These are phyloP conservation scores for Sebastolobus altivelis DNA, from an alignment of 2,797 vertebrate genomes.

Conservation along the genomic window DNA sequence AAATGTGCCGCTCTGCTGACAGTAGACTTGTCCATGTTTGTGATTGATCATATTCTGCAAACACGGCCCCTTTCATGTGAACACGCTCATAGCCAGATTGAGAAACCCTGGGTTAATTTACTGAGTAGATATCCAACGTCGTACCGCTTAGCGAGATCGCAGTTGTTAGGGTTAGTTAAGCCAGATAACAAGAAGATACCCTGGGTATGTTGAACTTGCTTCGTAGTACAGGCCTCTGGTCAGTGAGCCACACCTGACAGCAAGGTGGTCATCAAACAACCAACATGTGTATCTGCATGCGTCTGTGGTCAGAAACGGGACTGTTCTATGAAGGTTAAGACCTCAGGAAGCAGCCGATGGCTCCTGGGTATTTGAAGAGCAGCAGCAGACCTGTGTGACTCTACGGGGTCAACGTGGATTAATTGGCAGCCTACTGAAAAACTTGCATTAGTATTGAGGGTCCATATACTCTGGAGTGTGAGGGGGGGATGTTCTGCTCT, in stretches of 20 bases:
- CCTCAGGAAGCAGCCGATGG: slow-evolving; percentile 10
- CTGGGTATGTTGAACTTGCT: too few relatives aligned
- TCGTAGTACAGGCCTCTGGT: background rate
- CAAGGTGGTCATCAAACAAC: background rate
- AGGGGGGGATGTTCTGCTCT: slow-evolving; percentile 20
- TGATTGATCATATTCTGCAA: too few relatives aligned
- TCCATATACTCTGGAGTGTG: slow-evolving; percentile 3
- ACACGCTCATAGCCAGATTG: too few relatives aligned
- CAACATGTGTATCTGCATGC: slow-evolving; percentile 3
- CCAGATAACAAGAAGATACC: too few relatives aligned
- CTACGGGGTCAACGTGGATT: slow-evolving; percentile 54
- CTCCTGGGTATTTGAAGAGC: slow-evolving; percentile 32
- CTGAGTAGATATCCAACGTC: too few relatives aligned
- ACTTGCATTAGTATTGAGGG: slow-evolving; percentile 7
- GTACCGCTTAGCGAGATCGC: too few relatives aligned
- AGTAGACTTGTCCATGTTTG: too few relatives aligned
- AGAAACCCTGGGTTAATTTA: too few relatives aligned
- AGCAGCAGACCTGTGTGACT: slow-evolving; percentile 12
- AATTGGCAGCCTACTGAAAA: slow-evolving; percentile 55
- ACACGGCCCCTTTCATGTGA: too few relatives aligned
- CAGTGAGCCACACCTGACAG: slow-evolving; percentile 15
- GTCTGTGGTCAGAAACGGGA: slow-evolving; percentile 13
- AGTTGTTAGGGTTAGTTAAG: too few relatives aligned
- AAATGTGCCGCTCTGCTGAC: too few relatives aligned
- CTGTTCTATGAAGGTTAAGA: slow-evolving; percentile 41